Base-by-base conservation (phyloP, 2,113 vertebrate species). In the Neogale vison region DNA sequence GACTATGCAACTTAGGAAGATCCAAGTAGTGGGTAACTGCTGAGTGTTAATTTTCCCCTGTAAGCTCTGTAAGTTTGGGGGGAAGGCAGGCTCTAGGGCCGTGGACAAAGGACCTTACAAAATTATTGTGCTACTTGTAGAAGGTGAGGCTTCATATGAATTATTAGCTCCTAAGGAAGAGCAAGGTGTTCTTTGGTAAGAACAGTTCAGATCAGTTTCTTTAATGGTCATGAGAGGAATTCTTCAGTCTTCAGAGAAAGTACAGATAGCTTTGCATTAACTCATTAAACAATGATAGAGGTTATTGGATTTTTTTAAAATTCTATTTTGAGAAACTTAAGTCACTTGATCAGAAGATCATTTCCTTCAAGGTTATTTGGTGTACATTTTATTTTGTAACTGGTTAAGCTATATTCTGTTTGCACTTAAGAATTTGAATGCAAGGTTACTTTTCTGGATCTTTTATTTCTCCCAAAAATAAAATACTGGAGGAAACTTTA, bases 301-400 rank as follows among this genome's bases (percentile, higher is more conserved):
- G 34, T 94, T 92, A 52, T 6, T 83, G 86, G 67, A 36, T 69
- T 36, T 69, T 69, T 69, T 69, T 4, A 36, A 36, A 57, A 55
- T 95, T 97, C 55, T 96, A 26, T 80, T 95, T 92, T 81, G 93
- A 84, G 29, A 95, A 93, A 81, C 8, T 57, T 63, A 88, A 63
- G 17, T 77, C 74, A 74, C 14, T 95, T 55, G 29, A 94, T 95
- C 42, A 45, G 34, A 88, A 77, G 59, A 89, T 39, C 4, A 9
- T 86, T 80, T 80, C 47, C 34, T 88, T 91, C 14, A 86, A 23
- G n/a, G 13, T 72, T 95, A 88, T 61, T 92, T 97, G 80, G 29
- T 96, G 84, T 18, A 65, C 6, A 57, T 89, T 96, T 94, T 94
- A 80, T 95, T 96, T 97, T 91, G 88, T 96, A 47, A 92, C 47